These are phyloP conservation scores for Neofelis nebulosa DNA, from an alignment of 2,113 vertebrate species.

Conservation along the genomic window DNA sequence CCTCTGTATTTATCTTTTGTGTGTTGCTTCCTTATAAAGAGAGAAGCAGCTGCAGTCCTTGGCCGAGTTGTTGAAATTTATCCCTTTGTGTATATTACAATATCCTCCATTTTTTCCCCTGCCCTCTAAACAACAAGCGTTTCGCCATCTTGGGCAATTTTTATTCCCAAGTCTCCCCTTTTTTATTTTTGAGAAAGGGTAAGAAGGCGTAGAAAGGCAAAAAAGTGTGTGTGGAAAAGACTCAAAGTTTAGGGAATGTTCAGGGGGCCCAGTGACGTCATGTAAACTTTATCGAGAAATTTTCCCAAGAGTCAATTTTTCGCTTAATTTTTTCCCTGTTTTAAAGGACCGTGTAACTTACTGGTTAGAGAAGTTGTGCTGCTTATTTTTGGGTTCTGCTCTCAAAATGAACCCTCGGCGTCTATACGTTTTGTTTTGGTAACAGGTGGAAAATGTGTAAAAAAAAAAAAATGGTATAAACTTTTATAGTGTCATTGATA, in stretches of 20 bases:
- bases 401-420: neutral
- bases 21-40: slow-evolving; percentile 87
- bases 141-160: slow-evolving; percentile 99
- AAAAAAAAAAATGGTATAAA: slow-evolving; percentile 54
- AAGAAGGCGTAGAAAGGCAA: slow-evolving; percentile 73
- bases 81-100: slow-evolving; percentile 99
- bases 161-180: slow-evolving; percentile 85
- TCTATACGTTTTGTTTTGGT: slow-evolving; percentile 59
- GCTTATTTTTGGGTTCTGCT: neutral
- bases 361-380: neutral
- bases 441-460: slow-evolving; percentile 67
- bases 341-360: slow-evolving; percentile 41
- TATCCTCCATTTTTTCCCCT: slow-evolving; percentile 98
- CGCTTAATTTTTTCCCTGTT: neutral
- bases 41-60: slow-evolving; percentile 88
- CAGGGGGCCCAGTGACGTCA: slow-evolving; percentile 86
- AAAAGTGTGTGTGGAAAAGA: slow-evolving; percentile 80
- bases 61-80: slow-evolving; percentile 94
- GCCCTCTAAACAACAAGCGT: slow-evolving; percentile 99
- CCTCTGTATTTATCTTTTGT: slow-evolving; percentile 85
- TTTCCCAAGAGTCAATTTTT: slow-evolving; percentile 70
- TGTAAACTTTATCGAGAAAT: slow-evolving; percentile 86
- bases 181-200: slow-evolving; percentile 71
- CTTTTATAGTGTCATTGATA: neutral
- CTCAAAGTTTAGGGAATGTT: slow-evolving; percentile 88